Base-by-base conservation (phyloP, 2,888 invertebrate species). In the Cryptocheilus praepositus region DNA sequence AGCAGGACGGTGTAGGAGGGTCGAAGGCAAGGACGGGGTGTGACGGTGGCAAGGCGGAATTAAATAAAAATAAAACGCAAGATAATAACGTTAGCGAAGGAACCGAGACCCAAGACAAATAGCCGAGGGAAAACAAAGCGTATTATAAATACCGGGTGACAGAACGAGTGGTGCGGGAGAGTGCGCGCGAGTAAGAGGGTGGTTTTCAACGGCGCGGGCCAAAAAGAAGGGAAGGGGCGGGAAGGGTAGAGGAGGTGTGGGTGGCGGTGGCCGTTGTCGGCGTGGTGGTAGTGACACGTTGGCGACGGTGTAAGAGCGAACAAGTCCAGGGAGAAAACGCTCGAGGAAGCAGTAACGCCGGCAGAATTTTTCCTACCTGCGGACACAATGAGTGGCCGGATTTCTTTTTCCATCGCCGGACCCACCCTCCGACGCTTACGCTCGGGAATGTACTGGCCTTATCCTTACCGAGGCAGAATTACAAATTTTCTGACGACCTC, bases 331-430 rank as follows among this genome's bases (percentile, higher is more conserved):
- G 71, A 70, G 77, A 75, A 77, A 78, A 81, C 70, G 72, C 63
- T 68, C 55, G 74, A 72, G 78, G 71, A 74, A 74, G 73, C 68
- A 64, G 62, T 66, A 64, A 73, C 65, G 56, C 73, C 72, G 64
- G 59, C 72, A 72, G 79, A 77, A 85, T 84, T 85, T 85, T 84
- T 86, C 73, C 81, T 82, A 78, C 78, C 79, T 76, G 76, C 76
- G 76, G 77, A 79, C 81, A 86, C 86, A 86, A 86, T 86, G 84
- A 81, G 79, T 73, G 77, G 74, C 80, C 84, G 84, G 83, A 85
- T 85, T 86, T 85, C 84, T 85, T 85, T 83, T 85, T 85, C 82
- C 82, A 75, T 15, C 5, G 13, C 28, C 3, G 19, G 7, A 59
- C 72, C 72, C 80, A 76, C 74, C 74, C 80, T 77, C 77, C 73